Base-by-base conservation (phyloP, 1,140 invertebrate genomes). In the Zaprionus africanus region DNA sequence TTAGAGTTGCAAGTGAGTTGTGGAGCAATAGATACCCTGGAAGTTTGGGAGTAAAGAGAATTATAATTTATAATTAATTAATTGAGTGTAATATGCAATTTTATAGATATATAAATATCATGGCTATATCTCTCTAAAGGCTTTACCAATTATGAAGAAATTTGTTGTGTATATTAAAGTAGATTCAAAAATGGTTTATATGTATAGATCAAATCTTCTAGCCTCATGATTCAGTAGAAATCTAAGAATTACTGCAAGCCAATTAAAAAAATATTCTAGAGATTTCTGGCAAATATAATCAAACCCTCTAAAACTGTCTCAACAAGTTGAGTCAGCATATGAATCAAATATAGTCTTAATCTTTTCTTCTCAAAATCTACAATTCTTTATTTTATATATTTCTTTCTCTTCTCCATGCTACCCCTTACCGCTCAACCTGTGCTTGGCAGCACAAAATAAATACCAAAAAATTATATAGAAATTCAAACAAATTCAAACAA, bases 401-500 rank as follows among this genome's bases (percentile, higher is more conserved):
- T 41, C 15, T 41, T 15, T 2, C 13, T 19, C 7, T 49, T 5
- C 5, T 46, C 11, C 2, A 51, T 24, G 1, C 9, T 5, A 51
- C 46, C 46, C 19, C 46, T 22, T 61, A 0, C 4, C 6, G n/a
- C 4, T 12, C 1, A 53, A 51, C 6, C 11, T 22, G 11, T 38
- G 36, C 36, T 4, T 38, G 36, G 12, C 36, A 38, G 4, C n/a
- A 58, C 12, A 4, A 41, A 76, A 67, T 49, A 73, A 70, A 53
- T 43, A 70, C 22, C 11, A 12, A 70, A 43, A 26, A 34, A 56
- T 41, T 41, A n/a, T 43, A 76, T 22, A 43, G 12, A 70, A 58
- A 75, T 57, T 57, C 36, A 38, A 36, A 53, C 53, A 70, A 58
- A 75, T 57, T 57, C 36, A 38, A 36, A 53, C 53, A 70, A 84